Evolutionary conservation across 2,113 vertebrate species (phyloP), one percentile per base, ranked within the genome.

Genomic region (Aplodontia rufa): DNA sequence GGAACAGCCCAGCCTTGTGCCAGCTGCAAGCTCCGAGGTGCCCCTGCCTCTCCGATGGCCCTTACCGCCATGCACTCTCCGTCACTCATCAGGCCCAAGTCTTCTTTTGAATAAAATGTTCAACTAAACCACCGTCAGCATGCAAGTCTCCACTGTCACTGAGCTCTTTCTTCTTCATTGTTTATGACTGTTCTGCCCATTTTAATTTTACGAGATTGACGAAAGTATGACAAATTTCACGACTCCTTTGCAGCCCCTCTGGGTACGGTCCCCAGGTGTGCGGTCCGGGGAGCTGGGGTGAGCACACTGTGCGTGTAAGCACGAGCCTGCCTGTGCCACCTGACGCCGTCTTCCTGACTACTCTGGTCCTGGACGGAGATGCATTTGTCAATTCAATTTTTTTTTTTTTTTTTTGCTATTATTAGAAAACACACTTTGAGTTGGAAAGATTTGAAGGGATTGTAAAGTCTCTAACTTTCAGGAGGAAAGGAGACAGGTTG

Each of bases 301-400:
- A n/a, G 19, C 9, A 0, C 2, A 3, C 8, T 8, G n/a, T 2
- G 28, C 0, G 0, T 28, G 10, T 9, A 47, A 45, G 35, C 58
- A n/a, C 1, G 12, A 10, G 20, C 26, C 2, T 1, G 5, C 40
- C n/a, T 35, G 47, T 16, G 60, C 30, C 17, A 66, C 3, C 62
- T n/a, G 58, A 11, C 3, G 4, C 6, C 62, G 35, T 22, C 14
- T 19, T 45, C 6, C 0, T 8, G 26, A 17, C 8, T 28, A 1
- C 4, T 72, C 72, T 87, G 35, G 32, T 11, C 58, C 2, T 9
- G 19, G 32, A 93, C 19, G 64, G 7, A 66, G 13, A 45, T 19
- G 5, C 13, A 24, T 49, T 35, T 66, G 10, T 68, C 13, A 9
- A 53, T 14, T 4, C 20, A 60, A n/a, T 35, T 74, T 49, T 92